Conservation (phyloP, 2,797 vertebrate species). For the Hyperoplus immaculatus region DNA sequence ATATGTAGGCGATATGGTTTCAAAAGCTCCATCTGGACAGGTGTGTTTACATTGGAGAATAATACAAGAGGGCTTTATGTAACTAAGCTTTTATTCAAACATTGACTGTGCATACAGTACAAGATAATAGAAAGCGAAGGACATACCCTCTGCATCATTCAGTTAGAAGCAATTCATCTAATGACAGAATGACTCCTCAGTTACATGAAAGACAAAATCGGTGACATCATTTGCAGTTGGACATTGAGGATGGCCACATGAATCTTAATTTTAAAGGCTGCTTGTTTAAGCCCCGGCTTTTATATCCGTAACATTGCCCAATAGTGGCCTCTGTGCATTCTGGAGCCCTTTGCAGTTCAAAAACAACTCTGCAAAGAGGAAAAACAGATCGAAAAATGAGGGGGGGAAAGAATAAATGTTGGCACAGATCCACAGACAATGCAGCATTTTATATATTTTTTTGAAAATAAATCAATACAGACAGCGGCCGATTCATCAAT, state of each 20-base stretch:
- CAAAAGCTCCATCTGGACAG: conserved; percentile 69
- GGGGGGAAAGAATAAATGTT: conserved; percentile 47
- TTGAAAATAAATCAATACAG: conserved; percentile 73
- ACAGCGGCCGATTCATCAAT: conserved; percentile 53
- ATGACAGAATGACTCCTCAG: conserved; percentile 48
- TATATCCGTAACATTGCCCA: neutral
- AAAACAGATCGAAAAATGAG: conserved; percentile 46
- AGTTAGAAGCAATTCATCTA: conserved; percentile 64
- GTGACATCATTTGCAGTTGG: conserved; percentile 31
- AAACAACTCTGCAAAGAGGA: conserved; percentile 17
- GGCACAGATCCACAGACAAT: conserved; percentile 47
- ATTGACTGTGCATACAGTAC: conserved; percentile 58
- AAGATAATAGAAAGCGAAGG: conserved; percentile 59
- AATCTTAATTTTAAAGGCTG: conserved; percentile 27
- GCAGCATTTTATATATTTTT: conserved; percentile 34
- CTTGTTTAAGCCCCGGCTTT: neutral
- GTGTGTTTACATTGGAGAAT: conserved; percentile 75
- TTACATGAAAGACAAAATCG: conserved; percentile 44
- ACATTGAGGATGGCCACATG: conserved; percentile 1
- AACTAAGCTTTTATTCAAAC: conserved; percentile 75
- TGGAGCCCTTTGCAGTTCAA: neutral
- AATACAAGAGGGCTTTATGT: conserved; percentile 65
- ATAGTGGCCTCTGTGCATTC: neutral
- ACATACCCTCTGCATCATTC: conserved; percentile 56
- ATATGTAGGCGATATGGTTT: conserved; percentile 54